phyloP scores from a whole-genome alignment of 2,113 vertebrate species.

The Piprites chloris region DNA sequence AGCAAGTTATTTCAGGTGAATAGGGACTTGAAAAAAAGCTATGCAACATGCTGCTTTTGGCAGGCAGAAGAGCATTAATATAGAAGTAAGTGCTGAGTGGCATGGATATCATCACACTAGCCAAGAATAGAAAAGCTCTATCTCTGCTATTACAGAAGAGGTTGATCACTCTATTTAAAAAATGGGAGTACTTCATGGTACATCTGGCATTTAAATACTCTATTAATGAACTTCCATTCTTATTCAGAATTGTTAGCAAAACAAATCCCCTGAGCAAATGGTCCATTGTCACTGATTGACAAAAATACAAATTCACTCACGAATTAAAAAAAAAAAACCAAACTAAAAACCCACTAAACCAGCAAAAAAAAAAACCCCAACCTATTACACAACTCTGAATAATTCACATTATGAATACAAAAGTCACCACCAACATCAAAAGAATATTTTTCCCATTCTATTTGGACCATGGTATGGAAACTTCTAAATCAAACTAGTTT shows the following conservation, averaged over 20 bases:
- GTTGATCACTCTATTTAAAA: conserved; percentile 19
- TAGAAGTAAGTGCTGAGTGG: conserved; percentile 37
- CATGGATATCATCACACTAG: conserved; percentile 21
- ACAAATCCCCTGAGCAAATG: background rate
- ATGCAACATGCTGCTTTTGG: background rate
- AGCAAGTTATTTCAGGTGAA: conserved; percentile 62
- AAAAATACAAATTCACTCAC: background rate
- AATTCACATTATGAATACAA: background rate
- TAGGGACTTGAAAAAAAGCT: conserved; percentile 13
- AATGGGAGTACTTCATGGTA: conserved; percentile 1
- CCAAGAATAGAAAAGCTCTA: conserved; percentile 56
- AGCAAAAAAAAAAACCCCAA: background rate
- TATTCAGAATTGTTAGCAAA: background rate
- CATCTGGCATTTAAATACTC: conserved; percentile 15
- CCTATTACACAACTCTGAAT: background rate
- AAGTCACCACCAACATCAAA: background rate
- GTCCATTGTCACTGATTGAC: background rate
- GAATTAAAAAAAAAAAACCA: background rate
- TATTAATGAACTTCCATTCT: background rate
- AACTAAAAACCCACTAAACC: background rate
- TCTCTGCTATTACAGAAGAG: conserved; percentile 8
- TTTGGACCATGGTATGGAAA: background rate
- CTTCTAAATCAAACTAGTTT: background rate
- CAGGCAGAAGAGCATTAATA: conserved; percentile 50
- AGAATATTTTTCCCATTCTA: background rate